Base-by-base conservation (phyloP, 1,140 invertebrate genomes). In the Diorhabda sublineata region DNA sequence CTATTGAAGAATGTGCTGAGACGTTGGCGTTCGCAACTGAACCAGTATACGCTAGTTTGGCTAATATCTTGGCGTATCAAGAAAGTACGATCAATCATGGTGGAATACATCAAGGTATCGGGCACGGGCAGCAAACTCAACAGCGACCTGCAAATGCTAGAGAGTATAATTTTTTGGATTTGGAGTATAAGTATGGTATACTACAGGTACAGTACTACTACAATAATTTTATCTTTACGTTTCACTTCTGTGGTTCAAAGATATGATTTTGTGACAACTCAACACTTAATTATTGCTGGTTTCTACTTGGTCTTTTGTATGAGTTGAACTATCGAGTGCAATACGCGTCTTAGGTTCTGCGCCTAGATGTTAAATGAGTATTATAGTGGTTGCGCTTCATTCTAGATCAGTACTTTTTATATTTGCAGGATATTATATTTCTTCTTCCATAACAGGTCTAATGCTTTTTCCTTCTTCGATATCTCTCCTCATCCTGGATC, bases 1-100 rank as follows among this genome's bases (percentile, higher is more conserved):
- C 87, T 2, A 86, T 92, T 1, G 92, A 94, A 78, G 93, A 95
- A 79, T 92, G 91, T 74, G 80, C 87, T 41, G 91, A 97, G 71
- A 96, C 94, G 3, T 80, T 98, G 69, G 95, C 95, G 0, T 98
- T 98, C 82, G 96, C 93, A 4, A 89, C 94, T 0, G 96, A 98
- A 80, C 92, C 92, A 0, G 89, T 98, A 3, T 84, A 93, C 42
- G 93, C 90, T 4, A 96, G 94, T 81, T 84, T 98, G 5, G 90
- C 93, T 7, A 97, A 96, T 81, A 89, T 97, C 47, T 82, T 97
- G 62, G 90, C 92, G 2, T 92, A 87, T 79, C 80, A 85, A 71
- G 82, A 84, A 68, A 71, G 77, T 70, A 76, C 78, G 74, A 70
- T 81, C 73, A 74, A 77, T 69, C 74, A 81, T 76, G 72, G 77